These are phyloP conservation scores for Heterotilapia buettikoferi DNA, from an alignment of 2,113 vertebrate genomes.

Conservation along the genomic window DNA sequence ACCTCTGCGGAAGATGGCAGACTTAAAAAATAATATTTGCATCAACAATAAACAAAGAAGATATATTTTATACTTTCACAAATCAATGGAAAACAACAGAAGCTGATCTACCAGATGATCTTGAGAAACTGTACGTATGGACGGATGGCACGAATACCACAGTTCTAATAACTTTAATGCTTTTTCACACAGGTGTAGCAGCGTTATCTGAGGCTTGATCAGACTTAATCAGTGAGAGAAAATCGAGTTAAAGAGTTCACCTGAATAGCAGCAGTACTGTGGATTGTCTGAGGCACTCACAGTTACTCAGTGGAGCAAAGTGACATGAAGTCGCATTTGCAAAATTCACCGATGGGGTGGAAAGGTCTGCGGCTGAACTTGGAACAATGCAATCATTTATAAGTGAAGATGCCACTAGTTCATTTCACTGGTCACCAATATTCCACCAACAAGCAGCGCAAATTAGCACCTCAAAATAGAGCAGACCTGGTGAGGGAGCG, in stretches of 20 bases:
- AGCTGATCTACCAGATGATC: neutral
- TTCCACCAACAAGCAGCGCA: neutral
- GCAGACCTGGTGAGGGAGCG: neutral
- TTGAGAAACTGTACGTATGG: neutral
- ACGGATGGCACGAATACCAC: neutral
- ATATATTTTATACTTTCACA: constrained; percentile 23
- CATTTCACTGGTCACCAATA: rapidly evolving
- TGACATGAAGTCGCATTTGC: neutral
- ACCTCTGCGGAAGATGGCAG: constrained; percentile 50
- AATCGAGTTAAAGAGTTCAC: neutral
- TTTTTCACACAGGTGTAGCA: neutral
- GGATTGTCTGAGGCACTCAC: neutral
- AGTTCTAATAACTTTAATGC: neutral
- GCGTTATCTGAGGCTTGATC: neutral
- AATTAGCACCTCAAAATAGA: rapidly evolving
- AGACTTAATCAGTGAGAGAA: neutral
- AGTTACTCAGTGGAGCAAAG: neutral
- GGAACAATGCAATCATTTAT: neutral
- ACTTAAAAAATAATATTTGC: constrained; percentile 48
- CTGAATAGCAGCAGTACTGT: neutral
- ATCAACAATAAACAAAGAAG: constrained; percentile 51
- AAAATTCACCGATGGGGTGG: neutral
- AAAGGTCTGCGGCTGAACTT: neutral
- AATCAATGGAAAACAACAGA: constrained; percentile 33
- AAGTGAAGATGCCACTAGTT: neutral